A percentile compares a stretch with the other conserved stretches of the same genome.
These are phyloP conservation scores for Scleropages formosus DNA, from an alignment of 2,797 vertebrate species.

Conservation along the genomic window DNA sequence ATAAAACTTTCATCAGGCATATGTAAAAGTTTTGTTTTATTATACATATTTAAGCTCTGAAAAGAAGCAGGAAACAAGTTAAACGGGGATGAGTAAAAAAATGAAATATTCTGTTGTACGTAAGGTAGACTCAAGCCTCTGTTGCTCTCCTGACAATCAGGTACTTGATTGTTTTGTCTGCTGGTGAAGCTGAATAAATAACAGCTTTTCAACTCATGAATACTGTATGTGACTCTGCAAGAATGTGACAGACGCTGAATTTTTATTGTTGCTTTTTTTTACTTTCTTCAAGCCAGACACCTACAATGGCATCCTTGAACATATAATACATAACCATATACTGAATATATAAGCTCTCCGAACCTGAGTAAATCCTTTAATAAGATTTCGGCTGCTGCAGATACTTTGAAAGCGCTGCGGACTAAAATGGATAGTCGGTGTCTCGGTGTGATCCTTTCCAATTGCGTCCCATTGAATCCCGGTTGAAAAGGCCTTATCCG, in stretches of 20 bases:
- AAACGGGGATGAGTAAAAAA: neutral
- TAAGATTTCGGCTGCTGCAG: neutral
- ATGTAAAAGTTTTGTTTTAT: no score
- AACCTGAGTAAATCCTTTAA: no score
- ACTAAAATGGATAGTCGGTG: neutral
- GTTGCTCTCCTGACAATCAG: neutral
- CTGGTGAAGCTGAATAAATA: slow-evolving; percentile 14
- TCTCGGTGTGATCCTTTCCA: neutral
- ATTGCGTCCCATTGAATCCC: neutral
- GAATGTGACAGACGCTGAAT: neutral
- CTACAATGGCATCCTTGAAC: neutral
- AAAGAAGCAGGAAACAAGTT: neutral
- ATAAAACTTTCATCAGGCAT: no score
- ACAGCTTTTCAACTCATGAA: slow-evolving; percentile 20
- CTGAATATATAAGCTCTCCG: neutral
- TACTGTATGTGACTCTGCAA: neutral
- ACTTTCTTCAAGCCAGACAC: neutral
- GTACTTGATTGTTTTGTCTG: slow-evolving; percentile 5
- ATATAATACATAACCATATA: neutral
- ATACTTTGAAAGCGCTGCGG: slow-evolving; percentile 1
- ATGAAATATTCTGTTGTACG: neutral
- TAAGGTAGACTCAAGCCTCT: neutral
- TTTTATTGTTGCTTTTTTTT: neutral
- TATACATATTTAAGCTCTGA: no score
- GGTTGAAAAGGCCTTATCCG: neutral